A percentile compares a stretch with the other conserved stretches of the same genome.
phyloP scores from a whole-genome alignment of 2,797 vertebrate species.

The Platyrinchus mystaceus region DNA sequence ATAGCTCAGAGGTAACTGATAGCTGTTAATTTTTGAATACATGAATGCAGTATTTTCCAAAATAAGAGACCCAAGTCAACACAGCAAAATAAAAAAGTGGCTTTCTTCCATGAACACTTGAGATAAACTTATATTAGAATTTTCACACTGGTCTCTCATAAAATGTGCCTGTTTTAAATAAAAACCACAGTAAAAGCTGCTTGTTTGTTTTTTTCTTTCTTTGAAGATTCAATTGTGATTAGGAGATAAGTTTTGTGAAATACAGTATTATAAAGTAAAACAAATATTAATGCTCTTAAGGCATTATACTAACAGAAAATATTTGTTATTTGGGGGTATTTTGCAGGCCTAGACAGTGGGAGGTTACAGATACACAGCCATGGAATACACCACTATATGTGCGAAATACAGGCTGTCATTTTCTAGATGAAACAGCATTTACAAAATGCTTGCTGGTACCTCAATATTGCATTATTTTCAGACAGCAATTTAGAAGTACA shows the following conservation, averaged over 20 bases:
- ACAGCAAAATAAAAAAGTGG: background rate
- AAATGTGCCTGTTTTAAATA: background rate
- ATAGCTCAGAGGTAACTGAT: background rate
- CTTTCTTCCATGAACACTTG: background rate
- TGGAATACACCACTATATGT: background rate
- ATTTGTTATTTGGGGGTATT: background rate
- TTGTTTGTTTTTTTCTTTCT: background rate
- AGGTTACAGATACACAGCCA: background rate
- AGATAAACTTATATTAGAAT: background rate
- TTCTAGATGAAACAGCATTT: background rate
- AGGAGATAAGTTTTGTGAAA: background rate
- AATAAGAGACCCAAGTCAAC: background rate
- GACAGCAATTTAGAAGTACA: background rate
- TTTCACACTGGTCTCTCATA: background rate
- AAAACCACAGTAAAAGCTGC: background rate
- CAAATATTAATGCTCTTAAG: background rate
- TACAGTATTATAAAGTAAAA: background rate
- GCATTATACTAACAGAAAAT: background rate
- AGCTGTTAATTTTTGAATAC: background rate
- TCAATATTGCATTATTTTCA: background rate
- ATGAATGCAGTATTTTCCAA: background rate
- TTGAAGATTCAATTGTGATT: background rate
- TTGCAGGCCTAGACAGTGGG: background rate
- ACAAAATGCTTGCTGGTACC: background rate
- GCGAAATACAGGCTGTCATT: background rate